Evolutionary conservation across 1,140 invertebrate genomes (phyloP), one percentile per base, ranked within the genome.

Genomic region (Orius insidiosus): DNA sequence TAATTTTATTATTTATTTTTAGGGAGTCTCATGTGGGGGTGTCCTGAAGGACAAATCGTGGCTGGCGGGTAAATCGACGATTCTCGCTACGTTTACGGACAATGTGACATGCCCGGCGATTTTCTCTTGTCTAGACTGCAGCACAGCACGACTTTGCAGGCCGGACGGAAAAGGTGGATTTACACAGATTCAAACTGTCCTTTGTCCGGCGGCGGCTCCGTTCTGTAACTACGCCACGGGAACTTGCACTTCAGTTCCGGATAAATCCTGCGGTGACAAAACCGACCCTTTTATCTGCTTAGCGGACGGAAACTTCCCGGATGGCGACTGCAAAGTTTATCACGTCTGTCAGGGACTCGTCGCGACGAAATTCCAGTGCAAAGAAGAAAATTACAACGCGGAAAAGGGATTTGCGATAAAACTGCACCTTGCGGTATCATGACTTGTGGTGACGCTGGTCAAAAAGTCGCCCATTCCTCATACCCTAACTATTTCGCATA

Each of bases 151-250:
- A 31, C 14, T 50, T 3, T 50, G 48, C 37, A n/a, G 35, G 2
- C 48, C 43, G 2, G 32, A 14, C 3, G 5, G 3, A 4, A 18
- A 36, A 9, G 43, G 43, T 31, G 11, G 3, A 4, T 38, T 39
- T 13, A 14, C 14, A 8, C 13, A 13, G 24, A 19, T 41, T 8
- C 5, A 11, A 6, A 39, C 14, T 6, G 35, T 51, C 16, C 31
- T 7, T 1, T 51, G 49, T 32, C 24, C 36, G 9, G n/a, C 38
- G 10, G 11, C 3, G 3, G 6, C n/a, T 1, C 45, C 45, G 36
- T 51, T 14, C 37, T 51, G 49, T 35, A 16, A 51, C 11, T 44
- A 15, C 39, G n/a, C 10, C 32, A 31, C 49, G 2, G 49, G 45
- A 1, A 43, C 45, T 10, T 51, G 49, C 33, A 15, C 18, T 7